phyloP scores from a whole-genome alignment of 2,113 vertebrate species.

The Falcunculus frontatus region DNA sequence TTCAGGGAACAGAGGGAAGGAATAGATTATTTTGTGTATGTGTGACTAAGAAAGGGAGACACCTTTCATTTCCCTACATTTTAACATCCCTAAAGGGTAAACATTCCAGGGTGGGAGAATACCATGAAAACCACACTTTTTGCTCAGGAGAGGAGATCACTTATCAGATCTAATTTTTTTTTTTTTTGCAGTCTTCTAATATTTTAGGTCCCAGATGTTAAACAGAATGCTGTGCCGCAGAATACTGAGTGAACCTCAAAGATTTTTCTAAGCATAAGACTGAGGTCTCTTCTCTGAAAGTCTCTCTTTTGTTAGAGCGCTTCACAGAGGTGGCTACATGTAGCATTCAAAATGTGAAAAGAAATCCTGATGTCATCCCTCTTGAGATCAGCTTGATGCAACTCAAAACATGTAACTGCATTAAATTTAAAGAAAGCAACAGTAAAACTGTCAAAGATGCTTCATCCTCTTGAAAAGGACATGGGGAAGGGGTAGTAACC shows the following conservation, averaged over 20 bases:
- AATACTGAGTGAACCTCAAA: neutral
- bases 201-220: neutral
- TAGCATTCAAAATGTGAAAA: neutral
- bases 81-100: neutral
- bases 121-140: neutral
- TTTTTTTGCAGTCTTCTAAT: neutral
- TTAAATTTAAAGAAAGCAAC: neutral
- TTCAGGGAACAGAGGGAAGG: neutral
- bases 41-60: neutral
- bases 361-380: neutral
- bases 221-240: neutral
- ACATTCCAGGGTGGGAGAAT: neutral
- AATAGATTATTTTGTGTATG: neutral
- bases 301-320: fast-evolving
- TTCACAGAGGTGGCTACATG: neutral
- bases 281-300: neutral
- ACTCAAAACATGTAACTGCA: neutral
- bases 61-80: neutral
- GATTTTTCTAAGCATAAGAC: neutral
- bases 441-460: neutral
- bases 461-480: neutral
- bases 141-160: neutral
- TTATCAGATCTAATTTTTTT: neutral
- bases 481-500: neutral
- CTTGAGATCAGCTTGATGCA: neutral